These are phyloP conservation scores for Trichosurus vulpecula DNA, from an alignment of 2,797 vertebrate species.

Conservation along the genomic window DNA sequence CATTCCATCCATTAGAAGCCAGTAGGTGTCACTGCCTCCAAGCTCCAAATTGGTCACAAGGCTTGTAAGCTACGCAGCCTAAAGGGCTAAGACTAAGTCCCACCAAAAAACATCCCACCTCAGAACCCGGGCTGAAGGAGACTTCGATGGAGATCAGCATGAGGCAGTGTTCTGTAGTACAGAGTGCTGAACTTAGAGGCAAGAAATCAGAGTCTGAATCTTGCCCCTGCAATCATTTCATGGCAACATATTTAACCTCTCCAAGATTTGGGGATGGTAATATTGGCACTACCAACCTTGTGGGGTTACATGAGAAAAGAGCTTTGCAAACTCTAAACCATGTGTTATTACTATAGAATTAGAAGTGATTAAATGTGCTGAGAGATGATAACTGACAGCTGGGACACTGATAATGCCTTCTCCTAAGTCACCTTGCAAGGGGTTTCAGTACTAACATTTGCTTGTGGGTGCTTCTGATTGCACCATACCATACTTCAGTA, in stretches of 20 bases:
- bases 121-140: not conserved
- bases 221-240: not conserved
- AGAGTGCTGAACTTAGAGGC: not conserved
- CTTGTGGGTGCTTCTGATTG: not conserved
- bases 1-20: not conserved
- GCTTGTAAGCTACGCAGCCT: not conserved
- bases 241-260: not conserved
- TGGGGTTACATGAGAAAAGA: not conserved
- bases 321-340: not conserved
- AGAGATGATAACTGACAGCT: not conserved
- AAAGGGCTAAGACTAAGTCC: not conserved
- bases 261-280: not conserved
- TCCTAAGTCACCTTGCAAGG: not conserved
- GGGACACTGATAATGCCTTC: not conserved
- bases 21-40: not conserved
- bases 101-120: slow-evolving; percentile 6
- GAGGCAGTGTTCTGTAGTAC: not conserved
- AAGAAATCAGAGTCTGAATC: not conserved
- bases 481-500: not conserved
- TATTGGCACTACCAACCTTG: not conserved
- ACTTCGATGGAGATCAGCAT: not conserved
- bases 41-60: not conserved
- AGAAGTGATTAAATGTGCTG: not conserved
- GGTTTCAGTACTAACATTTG: not conserved
- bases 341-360: not conserved